Conservation (phyloP, 2,113 vertebrate species). For the Engraulis encrasicolus region DNA sequence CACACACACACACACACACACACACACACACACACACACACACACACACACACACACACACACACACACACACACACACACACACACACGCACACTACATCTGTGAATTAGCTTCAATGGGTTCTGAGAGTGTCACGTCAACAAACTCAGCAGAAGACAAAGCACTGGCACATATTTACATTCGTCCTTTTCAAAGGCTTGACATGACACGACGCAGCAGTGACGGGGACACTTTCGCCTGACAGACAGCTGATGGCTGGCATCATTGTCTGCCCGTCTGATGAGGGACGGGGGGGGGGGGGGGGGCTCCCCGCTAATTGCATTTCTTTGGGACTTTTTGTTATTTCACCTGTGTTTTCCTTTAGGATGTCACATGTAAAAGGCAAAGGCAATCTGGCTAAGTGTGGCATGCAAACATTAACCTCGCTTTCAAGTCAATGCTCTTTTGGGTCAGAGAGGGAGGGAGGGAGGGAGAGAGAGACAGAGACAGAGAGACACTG, state of each 20-base stretch:
- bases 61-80: background rate
- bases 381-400: constrained; percentile 35
- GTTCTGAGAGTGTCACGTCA: background rate
- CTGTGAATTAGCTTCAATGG: background rate
- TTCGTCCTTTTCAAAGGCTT: constrained; percentile 25
- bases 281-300: background rate
- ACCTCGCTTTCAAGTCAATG: constrained; percentile 46
- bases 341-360: constrained; percentile 56
- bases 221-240: constrained; percentile 26
- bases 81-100: background rate
- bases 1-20: background rate
- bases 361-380: constrained; percentile 30
- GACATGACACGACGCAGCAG: background rate
- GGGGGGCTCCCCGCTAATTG: background rate
- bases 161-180: constrained; percentile 35
- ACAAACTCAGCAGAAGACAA: constrained; percentile 22
- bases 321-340: constrained; percentile 30
- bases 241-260: too few species aligned
- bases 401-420: constrained; percentile 50
- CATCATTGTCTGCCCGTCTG: background rate
- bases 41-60: background rate
- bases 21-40: background rate
- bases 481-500: background rate
- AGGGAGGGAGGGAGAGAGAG: background rate
- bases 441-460: constrained; percentile 50